These are phyloP conservation scores for Struthidea cinerea DNA, from an alignment of 2,113 vertebrate species.

Conservation along the genomic window DNA sequence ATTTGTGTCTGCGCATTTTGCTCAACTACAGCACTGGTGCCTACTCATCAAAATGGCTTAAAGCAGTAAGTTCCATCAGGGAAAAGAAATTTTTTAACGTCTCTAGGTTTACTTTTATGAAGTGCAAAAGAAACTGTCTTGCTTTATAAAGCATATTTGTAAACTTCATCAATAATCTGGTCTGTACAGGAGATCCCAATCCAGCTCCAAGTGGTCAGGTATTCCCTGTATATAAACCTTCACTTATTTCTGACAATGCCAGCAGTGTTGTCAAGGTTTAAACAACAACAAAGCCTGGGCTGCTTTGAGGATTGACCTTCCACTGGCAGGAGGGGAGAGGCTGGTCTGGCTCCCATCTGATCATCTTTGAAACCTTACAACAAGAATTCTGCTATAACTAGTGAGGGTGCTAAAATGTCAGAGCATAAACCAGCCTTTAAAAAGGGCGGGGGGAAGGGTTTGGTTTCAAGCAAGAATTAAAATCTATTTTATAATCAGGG, in stretches of 20 bases:
- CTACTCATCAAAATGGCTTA: neutral
- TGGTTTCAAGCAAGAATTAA: neutral
- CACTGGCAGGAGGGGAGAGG: neutral
- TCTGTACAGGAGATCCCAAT: neutral
- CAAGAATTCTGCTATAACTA: neutral
- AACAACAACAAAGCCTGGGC: neutral
- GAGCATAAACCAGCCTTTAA: neutral
- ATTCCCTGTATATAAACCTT: neutral
- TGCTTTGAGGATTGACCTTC: constrained; percentile 34
- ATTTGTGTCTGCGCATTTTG: neutral
- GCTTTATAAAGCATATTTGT: neutral
- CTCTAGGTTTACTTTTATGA: neutral
- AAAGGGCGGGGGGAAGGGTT: fast-evolving
- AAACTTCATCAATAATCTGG: neutral
- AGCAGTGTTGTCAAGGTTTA: constrained; percentile 7
- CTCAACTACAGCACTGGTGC: neutral
- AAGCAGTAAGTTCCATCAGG: neutral
- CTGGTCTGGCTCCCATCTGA: neutral
- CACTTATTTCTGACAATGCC: neutral
- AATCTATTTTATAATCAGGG: neutral
- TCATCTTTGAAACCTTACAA: neutral
- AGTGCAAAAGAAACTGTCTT: neutral
- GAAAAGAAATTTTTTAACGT: neutral
- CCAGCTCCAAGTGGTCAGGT: neutral
- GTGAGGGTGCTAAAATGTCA: neutral